Conservation (phyloP, 2,888 invertebrate genomes). For the Oxystoma pomonae region DNA sequence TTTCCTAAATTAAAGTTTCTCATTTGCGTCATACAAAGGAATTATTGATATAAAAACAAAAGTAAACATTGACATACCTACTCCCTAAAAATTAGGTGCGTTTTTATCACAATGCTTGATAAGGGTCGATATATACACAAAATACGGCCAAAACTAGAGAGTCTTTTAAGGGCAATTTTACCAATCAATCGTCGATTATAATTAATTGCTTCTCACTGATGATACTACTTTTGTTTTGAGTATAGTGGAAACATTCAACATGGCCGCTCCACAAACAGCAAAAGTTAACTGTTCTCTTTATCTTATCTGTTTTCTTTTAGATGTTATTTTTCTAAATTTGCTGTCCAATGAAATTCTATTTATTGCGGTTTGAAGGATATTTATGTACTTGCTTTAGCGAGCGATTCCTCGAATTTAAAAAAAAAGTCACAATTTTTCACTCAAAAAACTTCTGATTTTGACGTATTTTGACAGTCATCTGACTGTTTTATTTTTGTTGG, state of each 20-base stretch:
- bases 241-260: constrained; percentile 33
- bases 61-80: not conserved
- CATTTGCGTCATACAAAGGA: too few species aligned
- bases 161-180: too few species aligned
- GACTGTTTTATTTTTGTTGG: not conserved
- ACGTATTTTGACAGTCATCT: constrained; percentile 9
- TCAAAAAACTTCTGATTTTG: constrained; percentile 20
- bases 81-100: not conserved
- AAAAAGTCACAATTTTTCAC: constrained; percentile 13
- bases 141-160: too few species aligned
- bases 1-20: too few species aligned
- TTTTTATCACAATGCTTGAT: not conserved
- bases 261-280: constrained; percentile 27
- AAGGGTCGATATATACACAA: not conserved
- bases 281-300: not conserved
- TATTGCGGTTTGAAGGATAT: not conserved
- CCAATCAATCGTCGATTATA: too few species aligned
- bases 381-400: not conserved
- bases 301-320: not conserved
- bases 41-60: not conserved
- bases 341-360: not conserved
- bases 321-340: not conserved
- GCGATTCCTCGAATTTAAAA: not conserved
- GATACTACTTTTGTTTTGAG: constrained; percentile 38
- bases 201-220: constrained; percentile 27